phyloP scores from a whole-genome alignment of 2,113 vertebrate species.

The Poeciliopsis turrubarensis region DNA sequence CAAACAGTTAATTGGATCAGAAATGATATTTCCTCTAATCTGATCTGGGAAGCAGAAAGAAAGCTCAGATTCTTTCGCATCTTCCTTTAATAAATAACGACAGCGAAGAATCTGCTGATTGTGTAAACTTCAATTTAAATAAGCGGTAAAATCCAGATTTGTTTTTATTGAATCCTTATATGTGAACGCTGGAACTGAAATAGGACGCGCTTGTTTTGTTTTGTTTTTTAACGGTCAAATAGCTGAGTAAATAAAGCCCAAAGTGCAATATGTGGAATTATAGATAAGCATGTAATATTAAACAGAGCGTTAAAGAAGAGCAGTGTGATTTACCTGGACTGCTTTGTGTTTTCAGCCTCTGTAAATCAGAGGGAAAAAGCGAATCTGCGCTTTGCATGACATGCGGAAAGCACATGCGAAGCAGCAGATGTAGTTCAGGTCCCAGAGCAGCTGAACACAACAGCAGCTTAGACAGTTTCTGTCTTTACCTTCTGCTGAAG shows the following conservation, averaged over 20 bases:
- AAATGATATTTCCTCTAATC: too few relatives aligned
- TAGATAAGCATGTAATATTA: neutral
- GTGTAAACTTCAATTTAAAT: too few relatives aligned
- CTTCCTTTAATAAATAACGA: too few relatives aligned
- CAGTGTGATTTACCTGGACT: neutral
- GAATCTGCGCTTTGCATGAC: neutral
- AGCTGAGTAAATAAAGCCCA: neutral
- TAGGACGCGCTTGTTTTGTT: neutral
- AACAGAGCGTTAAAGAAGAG: neutral
- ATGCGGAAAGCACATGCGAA: neutral
- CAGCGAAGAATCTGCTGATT: too few relatives aligned
- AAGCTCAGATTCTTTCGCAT: too few relatives aligned
- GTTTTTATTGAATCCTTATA: neutral
- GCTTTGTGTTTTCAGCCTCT: neutral
- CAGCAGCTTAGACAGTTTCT: constrained; percentile 1
- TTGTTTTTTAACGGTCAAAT: neutral
- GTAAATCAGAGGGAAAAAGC: neutral
- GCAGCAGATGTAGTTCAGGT: neutral
- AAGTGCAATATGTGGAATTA: neutral
- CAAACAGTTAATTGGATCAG: too few relatives aligned
- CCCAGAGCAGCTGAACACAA: neutral
- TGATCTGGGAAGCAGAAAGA: too few relatives aligned
- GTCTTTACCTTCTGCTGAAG: neutral
- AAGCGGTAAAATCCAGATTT: neutral
- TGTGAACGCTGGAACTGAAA: neutral